These are phyloP conservation scores for Lordiphosa fenestrarum DNA, from an alignment of 2,888 invertebrate genomes.

Conservation along the genomic window DNA sequence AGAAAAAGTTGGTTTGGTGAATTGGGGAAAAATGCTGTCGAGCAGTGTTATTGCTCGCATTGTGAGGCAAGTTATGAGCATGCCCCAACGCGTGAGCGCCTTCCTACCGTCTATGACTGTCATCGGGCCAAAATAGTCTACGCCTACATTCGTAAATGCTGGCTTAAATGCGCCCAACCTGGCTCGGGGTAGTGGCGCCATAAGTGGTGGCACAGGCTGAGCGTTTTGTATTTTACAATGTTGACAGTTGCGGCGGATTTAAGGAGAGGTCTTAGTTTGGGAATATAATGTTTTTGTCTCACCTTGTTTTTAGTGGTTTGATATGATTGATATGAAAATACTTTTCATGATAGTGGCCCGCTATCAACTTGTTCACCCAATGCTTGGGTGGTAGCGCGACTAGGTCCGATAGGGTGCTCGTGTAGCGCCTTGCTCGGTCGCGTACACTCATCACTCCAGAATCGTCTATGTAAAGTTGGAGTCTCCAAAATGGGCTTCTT, in stretches of 20 bases:
- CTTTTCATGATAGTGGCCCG: not conserved
- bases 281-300: slow-evolving; percentile 5
- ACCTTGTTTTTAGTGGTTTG: slow-evolving; percentile 15
- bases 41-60: slow-evolving; percentile 3
- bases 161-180: not conserved
- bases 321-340: slow-evolving; percentile 13
- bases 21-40: no score
- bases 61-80: slow-evolving; percentile 1
- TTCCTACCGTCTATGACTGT: slow-evolving; percentile 7
- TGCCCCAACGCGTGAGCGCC: slow-evolving; percentile 2
- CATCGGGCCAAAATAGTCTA: slow-evolving; percentile 2
- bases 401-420: not conserved
- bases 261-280: slow-evolving; percentile 7
- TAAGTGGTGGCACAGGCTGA: no score
- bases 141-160: slow-evolving; percentile 1
- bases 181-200: no score
- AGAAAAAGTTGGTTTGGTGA: no score
- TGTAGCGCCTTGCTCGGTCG: not conserved
- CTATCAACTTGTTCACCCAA: slow-evolving; percentile 1
- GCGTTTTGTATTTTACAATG: no score
- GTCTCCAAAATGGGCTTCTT: slow-evolving; percentile 5
- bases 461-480: slow-evolving; percentile 5
- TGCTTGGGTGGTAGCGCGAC: not conserved
- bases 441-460: no score
- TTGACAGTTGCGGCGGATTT: not conserved